Conservation (phyloP, 2,113 vertebrate species). For the Damaliscus lunatus region DNA sequence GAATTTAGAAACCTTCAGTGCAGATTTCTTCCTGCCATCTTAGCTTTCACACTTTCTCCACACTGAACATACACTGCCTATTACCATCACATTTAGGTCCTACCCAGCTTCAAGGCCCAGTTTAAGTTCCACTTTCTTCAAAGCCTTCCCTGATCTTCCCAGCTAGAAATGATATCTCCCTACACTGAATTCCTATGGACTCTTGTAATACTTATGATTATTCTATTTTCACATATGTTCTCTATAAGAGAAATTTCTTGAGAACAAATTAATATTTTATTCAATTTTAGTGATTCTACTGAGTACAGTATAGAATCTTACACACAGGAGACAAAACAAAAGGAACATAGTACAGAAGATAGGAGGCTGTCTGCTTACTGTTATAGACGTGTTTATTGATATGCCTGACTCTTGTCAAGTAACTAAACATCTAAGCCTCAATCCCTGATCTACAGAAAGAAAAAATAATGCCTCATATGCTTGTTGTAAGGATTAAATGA, state of each 20-base stretch:
- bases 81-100: neutral
- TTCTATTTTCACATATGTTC: neutral
- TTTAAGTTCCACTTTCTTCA: neutral
- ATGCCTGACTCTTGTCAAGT: neutral
- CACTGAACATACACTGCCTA: neutral
- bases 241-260: neutral
- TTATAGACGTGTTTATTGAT: neutral
- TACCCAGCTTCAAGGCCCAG: neutral
- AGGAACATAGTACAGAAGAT: neutral
- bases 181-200: neutral
- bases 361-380: neutral
- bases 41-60: neutral
- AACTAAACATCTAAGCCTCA: neutral
- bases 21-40: neutral
- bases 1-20: neutral
- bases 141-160: neutral
- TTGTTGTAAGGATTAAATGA: neutral
- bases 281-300: neutral
- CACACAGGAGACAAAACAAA: neutral
- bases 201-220: neutral
- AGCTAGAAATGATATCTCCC: neutral
- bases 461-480: neutral
- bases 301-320: neutral
- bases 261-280: neutral
- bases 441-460: neutral